A percentile compares a stretch with the other conserved stretches of the same genome.
Conservation (phyloP, 2,113 vertebrate genomes). For the Meles meles region DNA sequence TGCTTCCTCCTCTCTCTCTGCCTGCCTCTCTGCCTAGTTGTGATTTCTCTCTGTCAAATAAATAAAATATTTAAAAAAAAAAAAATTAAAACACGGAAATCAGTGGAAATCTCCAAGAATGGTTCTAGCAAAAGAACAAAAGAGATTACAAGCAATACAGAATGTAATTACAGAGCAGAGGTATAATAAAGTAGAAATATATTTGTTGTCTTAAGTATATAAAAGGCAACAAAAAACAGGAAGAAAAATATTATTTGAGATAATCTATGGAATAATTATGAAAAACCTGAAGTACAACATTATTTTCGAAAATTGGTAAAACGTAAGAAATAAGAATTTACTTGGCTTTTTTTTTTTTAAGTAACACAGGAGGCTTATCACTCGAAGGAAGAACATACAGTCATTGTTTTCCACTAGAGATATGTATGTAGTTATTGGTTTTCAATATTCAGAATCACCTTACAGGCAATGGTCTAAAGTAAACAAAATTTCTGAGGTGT, state of each 20-base stretch:
- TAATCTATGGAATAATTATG: not conserved
- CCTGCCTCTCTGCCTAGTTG: no score
- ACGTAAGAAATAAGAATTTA: not conserved
- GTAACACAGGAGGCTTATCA: not conserved
- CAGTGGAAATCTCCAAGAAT: not conserved
- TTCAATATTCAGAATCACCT: constrained; percentile 33
- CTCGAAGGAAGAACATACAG: not conserved
- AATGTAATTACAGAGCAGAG: not conserved
- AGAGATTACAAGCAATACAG: not conserved
- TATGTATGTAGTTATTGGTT: not conserved
- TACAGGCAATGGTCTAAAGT: not conserved
- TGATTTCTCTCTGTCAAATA: no score
- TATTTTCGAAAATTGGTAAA: not conserved
- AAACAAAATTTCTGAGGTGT: not conserved
- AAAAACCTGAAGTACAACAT: not conserved
- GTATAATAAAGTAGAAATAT: not conserved
- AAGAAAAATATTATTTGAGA: constrained; percentile 4
- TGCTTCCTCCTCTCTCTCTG: no score
- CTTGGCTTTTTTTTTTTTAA: not conserved
- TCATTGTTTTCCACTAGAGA: not conserved
- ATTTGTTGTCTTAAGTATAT: not conserved
- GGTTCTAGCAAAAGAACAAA: not conserved
- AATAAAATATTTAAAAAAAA: no score
- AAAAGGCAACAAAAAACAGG: not conserved
- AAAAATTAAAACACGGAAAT: constrained; percentile 31